These are phyloP conservation scores for Labia minor DNA, from an alignment of 2,888 invertebrate species.

Conservation along the genomic window DNA sequence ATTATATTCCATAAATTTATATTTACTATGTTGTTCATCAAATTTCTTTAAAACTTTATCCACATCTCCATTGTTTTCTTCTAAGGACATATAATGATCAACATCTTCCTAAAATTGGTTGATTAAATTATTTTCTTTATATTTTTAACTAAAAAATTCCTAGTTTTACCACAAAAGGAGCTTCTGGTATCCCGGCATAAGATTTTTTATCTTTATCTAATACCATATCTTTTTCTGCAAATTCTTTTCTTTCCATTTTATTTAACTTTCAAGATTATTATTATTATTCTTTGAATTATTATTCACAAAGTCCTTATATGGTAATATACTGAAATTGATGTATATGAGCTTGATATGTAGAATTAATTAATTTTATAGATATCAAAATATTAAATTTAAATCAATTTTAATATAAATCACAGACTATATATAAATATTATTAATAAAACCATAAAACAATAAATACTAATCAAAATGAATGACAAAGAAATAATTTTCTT, in stretches of 20 bases:
- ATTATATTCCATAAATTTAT: conserved; percentile 94
- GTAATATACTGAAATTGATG: too few relatives aligned
- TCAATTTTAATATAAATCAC: too few relatives aligned
- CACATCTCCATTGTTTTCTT: conserved; percentile 70
- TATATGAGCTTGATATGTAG: too few relatives aligned
- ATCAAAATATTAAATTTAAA: too few relatives aligned
- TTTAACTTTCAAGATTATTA: background rate
- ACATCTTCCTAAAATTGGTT: conserved; percentile 76
- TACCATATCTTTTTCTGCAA: conserved; percentile 29
- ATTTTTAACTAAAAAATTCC: background rate
- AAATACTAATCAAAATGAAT: too few relatives aligned
- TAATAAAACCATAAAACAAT: too few relatives aligned
- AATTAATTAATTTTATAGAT: too few relatives aligned
- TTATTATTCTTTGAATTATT: too few relatives aligned
- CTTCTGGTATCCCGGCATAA: conserved; percentile 78
- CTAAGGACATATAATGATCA: conserved; percentile 75
- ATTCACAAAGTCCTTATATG: too few relatives aligned
- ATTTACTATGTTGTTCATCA: conserved; percentile 91
- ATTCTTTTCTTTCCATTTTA: conserved; percentile 22
- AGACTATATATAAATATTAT: too few relatives aligned
- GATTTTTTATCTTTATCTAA: conserved; percentile 46
- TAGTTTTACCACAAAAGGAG: conserved; percentile 65
- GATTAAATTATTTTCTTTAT: conserved; percentile 18
- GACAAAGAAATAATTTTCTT: too few relatives aligned
- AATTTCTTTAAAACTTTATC: conserved; percentile 75